Percentiles rank a stretch among this genome's conserved stretches.
Evolutionary conservation across 2,888 invertebrate genomes (phyloP).

Genomic region (Acleris laterana): DNA sequence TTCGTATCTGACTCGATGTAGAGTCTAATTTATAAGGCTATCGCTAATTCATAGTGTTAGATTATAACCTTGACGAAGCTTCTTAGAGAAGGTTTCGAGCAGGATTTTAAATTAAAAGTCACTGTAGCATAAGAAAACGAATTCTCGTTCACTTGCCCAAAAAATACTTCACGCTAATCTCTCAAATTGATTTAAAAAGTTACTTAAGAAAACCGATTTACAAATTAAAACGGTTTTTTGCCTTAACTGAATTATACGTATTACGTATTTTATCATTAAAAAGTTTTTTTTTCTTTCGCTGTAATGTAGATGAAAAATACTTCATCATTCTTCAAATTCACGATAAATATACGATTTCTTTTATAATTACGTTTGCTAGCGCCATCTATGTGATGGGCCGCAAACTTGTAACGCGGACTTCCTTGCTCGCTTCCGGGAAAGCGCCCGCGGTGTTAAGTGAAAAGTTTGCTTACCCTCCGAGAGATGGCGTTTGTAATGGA

Average conservation of each 20-base stretch:
- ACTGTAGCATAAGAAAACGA: constrained; percentile 1
- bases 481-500: constrained; percentile 28
- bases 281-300: too few species aligned
- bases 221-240: too few species aligned
- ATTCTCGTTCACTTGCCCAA: constrained; percentile 25
- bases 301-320: neutral
- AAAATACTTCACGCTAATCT: constrained; percentile 4
- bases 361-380: constrained; percentile 5
- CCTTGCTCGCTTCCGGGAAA: constrained; percentile 17
- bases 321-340: neutral
- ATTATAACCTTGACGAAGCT: neutral
- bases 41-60: too few species aligned
- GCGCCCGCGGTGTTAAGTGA: neutral
- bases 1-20: too few species aligned
- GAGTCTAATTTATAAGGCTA: too few species aligned
- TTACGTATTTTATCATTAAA: too few species aligned
- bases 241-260: too few species aligned
- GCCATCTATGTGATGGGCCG: constrained; percentile 14
- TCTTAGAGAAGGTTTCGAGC: constrained; percentile 2
- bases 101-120: constrained; percentile 20
- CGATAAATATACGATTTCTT: neutral
- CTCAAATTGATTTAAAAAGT: too few species aligned
- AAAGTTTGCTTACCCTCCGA: constrained; percentile 11
- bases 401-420: constrained; percentile 1
- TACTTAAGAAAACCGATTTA: too few species aligned